Evolutionary conservation across 2,888 invertebrate species (phyloP).

Genomic region (Himalopsyche japonica): DNA sequence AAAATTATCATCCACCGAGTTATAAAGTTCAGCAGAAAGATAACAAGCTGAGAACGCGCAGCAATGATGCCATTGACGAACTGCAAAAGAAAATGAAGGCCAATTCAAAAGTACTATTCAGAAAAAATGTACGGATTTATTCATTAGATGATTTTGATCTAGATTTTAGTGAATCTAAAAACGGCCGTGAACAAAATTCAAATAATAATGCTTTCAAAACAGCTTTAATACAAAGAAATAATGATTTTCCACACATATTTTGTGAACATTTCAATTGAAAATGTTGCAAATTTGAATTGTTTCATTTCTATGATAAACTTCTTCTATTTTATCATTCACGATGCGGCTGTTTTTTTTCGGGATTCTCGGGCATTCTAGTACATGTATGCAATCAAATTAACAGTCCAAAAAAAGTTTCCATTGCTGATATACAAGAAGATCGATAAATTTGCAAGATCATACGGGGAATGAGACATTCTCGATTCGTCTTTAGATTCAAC

Average conservation of each 20-base stretch:
- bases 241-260: slow-evolving; percentile 35
- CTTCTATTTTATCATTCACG: no score
- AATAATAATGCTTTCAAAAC: slow-evolving; percentile 9
- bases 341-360: no score
- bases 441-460: no score
- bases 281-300: no score
- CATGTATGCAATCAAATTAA: no score
- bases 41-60: background rate
- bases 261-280: slow-evolving; percentile 32
- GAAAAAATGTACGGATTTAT: slow-evolving; percentile 9
- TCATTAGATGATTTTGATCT: slow-evolving; percentile 29
- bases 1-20: background rate
- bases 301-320: no score
- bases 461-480: no score
- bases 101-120: background rate
- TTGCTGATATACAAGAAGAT: no score
- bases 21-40: background rate
- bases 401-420: no score
- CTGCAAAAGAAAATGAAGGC: background rate
- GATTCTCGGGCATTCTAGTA: no score
- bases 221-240: slow-evolving; percentile 24
- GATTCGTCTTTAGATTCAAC: no score
- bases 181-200: background rate
- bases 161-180: slow-evolving; percentile 21
- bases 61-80: background rate